Percentiles rank a stretch among this genome's conserved stretches.
Evolutionary conservation across 2,797 vertebrate species (phyloP).

Genomic region (Cyclura pinguis): DNA sequence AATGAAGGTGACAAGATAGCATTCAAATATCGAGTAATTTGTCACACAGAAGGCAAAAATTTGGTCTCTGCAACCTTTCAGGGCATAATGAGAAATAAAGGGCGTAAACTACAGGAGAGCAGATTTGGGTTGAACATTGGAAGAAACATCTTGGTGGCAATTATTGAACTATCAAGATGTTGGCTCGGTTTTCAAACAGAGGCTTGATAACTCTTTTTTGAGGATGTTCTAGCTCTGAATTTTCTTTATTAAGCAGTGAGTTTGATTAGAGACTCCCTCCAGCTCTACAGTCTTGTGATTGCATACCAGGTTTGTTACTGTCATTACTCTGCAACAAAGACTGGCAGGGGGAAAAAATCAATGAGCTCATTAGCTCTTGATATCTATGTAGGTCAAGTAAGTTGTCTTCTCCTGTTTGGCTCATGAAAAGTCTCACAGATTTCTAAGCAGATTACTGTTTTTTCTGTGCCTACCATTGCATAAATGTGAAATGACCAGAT

Average conservation of each 20-base stretch:
- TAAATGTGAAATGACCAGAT: not conserved
- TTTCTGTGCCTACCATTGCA: not conserved
- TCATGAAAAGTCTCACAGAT: not conserved
- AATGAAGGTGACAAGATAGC: not conserved
- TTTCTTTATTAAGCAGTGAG: not conserved
- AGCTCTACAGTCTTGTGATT: not conserved
- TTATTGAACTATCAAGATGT: not conserved
- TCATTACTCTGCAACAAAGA: not conserved
- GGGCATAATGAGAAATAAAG: too few species aligned
- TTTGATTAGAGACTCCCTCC: not conserved
- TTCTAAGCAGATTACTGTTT: not conserved
- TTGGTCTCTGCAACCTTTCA: not conserved
- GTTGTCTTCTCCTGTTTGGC: not conserved
- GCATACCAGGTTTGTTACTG: not conserved
- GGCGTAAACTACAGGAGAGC: not conserved
- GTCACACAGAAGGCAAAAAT: not conserved
- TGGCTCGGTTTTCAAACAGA: not conserved
- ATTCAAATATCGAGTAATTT: too few species aligned
- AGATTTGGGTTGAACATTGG: not conserved
- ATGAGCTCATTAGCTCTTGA: not conserved
- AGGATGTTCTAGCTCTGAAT: not conserved
- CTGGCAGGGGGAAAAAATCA: not conserved
- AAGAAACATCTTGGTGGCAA: too few species aligned
- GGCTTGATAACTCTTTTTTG: too few species aligned
- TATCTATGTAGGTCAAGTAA: not conserved